A percentile compares a stretch with the other conserved stretches of the same genome.
These are phyloP conservation scores for Protobothrops mucrosquamatus DNA, from an alignment of 2,113 vertebrate genomes.

Conservation along the genomic window DNA sequence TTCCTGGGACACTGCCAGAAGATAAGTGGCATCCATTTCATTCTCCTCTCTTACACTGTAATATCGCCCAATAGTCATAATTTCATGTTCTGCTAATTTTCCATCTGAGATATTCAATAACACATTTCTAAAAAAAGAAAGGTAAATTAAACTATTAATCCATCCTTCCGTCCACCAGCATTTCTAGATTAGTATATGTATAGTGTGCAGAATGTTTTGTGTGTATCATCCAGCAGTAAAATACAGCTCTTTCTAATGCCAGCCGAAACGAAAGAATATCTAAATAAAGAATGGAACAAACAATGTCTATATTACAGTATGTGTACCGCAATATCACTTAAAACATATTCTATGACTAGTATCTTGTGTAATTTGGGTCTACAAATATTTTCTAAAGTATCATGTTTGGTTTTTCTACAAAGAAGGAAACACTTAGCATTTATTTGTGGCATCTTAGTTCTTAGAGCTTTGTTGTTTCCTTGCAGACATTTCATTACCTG, in stretches of 20 bases:
- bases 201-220: background rate
- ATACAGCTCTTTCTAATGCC: background rate
- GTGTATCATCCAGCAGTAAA: background rate
- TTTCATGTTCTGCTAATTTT: slow-evolving; percentile 81
- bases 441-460: background rate
- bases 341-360: background rate
- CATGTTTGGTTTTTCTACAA: background rate
- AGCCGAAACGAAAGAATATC: background rate
- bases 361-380: background rate
- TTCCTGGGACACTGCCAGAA: slow-evolving; percentile 78
- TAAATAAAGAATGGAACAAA: background rate
- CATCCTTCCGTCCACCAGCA: slow-evolving; percentile 2
- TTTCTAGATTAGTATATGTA: background rate
- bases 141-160: slow-evolving; percentile 30
- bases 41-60: slow-evolving; percentile 64
- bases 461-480: background rate
- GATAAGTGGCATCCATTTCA: slow-evolving; percentile 56
- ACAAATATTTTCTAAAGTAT: background rate
- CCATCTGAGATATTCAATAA: slow-evolving; percentile 65
- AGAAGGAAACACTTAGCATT: background rate
- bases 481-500: background rate
- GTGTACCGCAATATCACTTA: background rate
- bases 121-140: slow-evolving; percentile 70
- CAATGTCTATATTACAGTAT: background rate
- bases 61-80: slow-evolving; percentile 77